A percentile compares a stretch with the other conserved stretches of the same genome.
Conservation (phyloP, 2,888 invertebrate species). For the Pecten maximus region DNA sequence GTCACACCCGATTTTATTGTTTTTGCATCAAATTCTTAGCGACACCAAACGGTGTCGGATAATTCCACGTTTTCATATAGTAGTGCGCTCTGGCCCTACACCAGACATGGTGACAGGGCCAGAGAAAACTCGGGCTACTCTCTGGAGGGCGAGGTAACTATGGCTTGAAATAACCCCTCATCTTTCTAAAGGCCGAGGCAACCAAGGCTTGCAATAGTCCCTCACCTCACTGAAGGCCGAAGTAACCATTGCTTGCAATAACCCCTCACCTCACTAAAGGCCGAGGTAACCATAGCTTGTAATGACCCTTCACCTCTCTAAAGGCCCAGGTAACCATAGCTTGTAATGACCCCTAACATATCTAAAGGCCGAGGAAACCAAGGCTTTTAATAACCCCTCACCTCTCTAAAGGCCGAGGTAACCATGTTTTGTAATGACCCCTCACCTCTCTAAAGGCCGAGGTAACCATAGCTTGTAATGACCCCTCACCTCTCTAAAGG, state of each 20-base stretch:
- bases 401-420: not conserved
- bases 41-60: too few relatives aligned
- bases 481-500: not conserved
- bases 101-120: too few relatives aligned
- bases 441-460: too few relatives aligned
- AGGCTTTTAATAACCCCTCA: not conserved
- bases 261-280: not conserved
- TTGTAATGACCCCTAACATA: not conserved
- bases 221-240: not conserved
- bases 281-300: not conserved
- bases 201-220: not conserved
- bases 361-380: not conserved
- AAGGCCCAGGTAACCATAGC: too few relatives aligned
- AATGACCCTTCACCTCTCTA: too few relatives aligned
- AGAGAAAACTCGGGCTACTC: too few relatives aligned
- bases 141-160: not conserved
- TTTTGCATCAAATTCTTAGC: too few relatives aligned
- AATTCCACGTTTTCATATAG: too few relatives aligned
- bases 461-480: not conserved
- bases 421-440: not conserved
- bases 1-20: too few relatives aligned
- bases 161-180: not conserved
- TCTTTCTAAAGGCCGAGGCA: not conserved
- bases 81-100: too few relatives aligned
- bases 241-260: not conserved